Evolutionary conservation across 2,888 invertebrate genomes (phyloP), one percentile per base, ranked within the genome.

Genomic region (Perdita meconis): DNA sequence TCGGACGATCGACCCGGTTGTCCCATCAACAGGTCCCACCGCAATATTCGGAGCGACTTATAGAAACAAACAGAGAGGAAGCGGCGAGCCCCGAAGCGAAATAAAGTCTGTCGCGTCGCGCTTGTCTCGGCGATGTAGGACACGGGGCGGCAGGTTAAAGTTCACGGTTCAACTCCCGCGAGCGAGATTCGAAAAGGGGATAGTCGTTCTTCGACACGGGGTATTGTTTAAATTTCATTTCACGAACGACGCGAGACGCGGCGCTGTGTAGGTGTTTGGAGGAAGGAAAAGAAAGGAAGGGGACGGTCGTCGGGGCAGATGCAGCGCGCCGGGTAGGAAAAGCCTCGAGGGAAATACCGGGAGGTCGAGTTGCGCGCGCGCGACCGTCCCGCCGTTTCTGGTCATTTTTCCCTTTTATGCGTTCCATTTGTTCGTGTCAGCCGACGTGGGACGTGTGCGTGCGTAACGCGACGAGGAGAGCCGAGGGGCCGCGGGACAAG

Each of bases 371-470:
- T 26, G 36, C 71, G 80, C 81, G 77, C 88, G 76, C 84, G 82
- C 85, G 8, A 3, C 10, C 22, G 85, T 85, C 87, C 89, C 89
- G 72, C 68, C 78, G 90, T 81, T 87, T 83, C 85, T 82, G 89
- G 89, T 90, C 90, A 91, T 91, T 91, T 91, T 90, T 91, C 89
- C 89, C 86, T 88, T 91, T 91, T 91, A 91, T 89, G 89, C 89
- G 86, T 89, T 89, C 88, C 90, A 90, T 91, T 90, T 89, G 90
- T 91, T 89, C 86, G 86, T 84, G 90, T 90, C 91, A 89, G 83
- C 87, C 82, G 80, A 68, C 84, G 75, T 59, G 40, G 26, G 44
- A 8, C 59, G 66, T 60, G 74, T 70, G 68, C 64, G 70, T 55
- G 40, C 44, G 56, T 55, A 50, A 13, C 13, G 8, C 42, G 64